phyloP scores from a whole-genome alignment of 2,113 vertebrate species.

The Lampris megalopsis region DNA sequence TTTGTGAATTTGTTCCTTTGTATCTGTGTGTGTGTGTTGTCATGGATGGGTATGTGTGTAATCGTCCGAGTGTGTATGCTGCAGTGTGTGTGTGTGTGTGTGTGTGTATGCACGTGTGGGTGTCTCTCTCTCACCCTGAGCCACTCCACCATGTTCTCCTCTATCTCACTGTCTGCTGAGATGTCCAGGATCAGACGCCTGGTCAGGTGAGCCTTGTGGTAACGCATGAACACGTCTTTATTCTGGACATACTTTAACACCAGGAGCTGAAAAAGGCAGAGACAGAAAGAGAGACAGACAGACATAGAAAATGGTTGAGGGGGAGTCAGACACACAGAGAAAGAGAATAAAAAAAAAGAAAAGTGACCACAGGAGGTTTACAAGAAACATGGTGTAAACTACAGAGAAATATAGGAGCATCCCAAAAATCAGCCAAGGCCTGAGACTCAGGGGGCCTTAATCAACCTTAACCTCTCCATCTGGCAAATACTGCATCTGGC shows the following conservation, averaged over 20 bases:
- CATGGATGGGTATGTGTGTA: not conserved
- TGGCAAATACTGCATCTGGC: no score
- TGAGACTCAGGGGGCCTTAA: no score
- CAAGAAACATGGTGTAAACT: no score
- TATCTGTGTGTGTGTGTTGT: not conserved
- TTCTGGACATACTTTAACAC: slow-evolving; percentile 98
- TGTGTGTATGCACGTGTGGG: slow-evolving; percentile 43
- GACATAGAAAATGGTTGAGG: slow-evolving; percentile 72
- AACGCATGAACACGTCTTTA: slow-evolving; percentile 98
- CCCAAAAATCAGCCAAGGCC: no score
- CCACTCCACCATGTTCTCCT: slow-evolving; percentile 99
- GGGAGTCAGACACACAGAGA: not conserved
- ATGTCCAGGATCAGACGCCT: slow-evolving; percentile 96
- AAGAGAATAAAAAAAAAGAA: not conserved
- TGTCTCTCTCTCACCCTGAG: slow-evolving; percentile 82
- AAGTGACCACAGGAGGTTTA: no score
- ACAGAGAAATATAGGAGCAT: no score
- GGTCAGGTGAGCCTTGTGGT: slow-evolving; percentile 98
- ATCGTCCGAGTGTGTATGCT: not conserved
- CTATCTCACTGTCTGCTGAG: slow-evolving; percentile 97
- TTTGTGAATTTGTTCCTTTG: no score
- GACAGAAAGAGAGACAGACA: rapidly evolving
- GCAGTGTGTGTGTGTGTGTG: not conserved
- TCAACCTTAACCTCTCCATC: no score
- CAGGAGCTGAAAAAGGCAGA: slow-evolving; percentile 76